Base-by-base conservation (phyloP, 92 coral and sea anemone genomes). In the Porites evermanni region DNA sequence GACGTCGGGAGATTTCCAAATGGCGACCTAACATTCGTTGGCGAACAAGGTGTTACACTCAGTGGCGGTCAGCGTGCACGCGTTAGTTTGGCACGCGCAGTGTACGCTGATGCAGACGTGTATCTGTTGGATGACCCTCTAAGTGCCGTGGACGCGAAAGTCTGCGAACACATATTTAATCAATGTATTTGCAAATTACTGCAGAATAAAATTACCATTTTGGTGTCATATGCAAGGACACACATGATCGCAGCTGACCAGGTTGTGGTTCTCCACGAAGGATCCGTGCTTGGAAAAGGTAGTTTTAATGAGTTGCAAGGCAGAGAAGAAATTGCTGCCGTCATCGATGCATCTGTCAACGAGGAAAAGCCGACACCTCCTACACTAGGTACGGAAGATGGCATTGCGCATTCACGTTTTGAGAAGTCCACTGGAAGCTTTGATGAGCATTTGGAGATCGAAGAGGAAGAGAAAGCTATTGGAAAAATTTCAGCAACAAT, bases 401-500 rank as follows among this genome's bases (percentile, higher is more conserved):
- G 44, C 2, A 58, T 10, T 14, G 64, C 58, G 19, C 7, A 20
- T 47, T 47, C 71, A 13, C 54, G 24, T 12, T 69, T 8, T 23
- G 38, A 11, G 17, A 10, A 10, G 60, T 9, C 60, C 60, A 53
- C 7, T 6, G 23, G 60, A 17, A 32, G n/a, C 63, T 50, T 54
- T 2, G 60, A 23, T 18, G 70, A 80, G 13, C 74, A 80, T 14
- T 68, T 80, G 26, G 74, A 47, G 64, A 72, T 78, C 56, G 54
- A 52, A 51, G 92, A 89, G 24, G 92, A 89, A 67, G 92, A 89
- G 44, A 70, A 76, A 68, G 83, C 60, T 17, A 82, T 68, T 16
- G 92, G 89, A 12, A 70, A 32, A 6, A 80, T 85, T 52, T 78
- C 89, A n/a, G 60, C 67, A 61, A 19, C 64, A 61, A 14, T 88